Evolutionary conservation across 2,797 vertebrate genomes (phyloP).

Genomic region (Orestias chungarensis): DNA sequence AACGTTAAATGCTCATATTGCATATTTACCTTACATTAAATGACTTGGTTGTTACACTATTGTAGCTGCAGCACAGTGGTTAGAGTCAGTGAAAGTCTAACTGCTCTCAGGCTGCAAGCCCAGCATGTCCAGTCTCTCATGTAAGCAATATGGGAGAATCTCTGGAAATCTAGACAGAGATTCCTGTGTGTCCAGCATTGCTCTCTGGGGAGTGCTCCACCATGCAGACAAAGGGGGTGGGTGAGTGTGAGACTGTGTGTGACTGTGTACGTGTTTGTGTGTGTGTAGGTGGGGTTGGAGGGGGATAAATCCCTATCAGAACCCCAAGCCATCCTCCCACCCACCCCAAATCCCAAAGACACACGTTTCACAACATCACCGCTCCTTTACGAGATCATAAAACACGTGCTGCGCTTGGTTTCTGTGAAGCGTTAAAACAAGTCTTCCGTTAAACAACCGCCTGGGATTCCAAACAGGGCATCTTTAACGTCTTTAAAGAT

Average conservation of each 20-base stretch:
- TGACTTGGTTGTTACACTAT: conserved; percentile 30
- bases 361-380: conserved; percentile 83
- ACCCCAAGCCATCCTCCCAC: conserved; percentile 50
- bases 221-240: conserved; percentile 79
- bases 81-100: conserved; percentile 44
- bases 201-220: conserved; percentile 83
- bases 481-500: conserved; percentile 60
- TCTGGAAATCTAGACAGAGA: conserved; percentile 82
- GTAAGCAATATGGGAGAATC: conserved; percentile 76
- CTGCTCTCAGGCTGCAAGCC: conserved; percentile 33
- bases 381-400: conserved; percentile 84
- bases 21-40: conserved; percentile 36
- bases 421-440: conserved; percentile 81
- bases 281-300: conserved; percentile 13
- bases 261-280: conserved; percentile 38
- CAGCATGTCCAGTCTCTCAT: conserved; percentile 55
- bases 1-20: conserved; percentile 8
- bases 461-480: conserved; percentile 70
- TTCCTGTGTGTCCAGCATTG: conserved; percentile 79
- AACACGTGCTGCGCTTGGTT: conserved; percentile 80
- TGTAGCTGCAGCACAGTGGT: conserved; percentile 23
- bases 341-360: conserved; percentile 64
- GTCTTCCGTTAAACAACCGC: conserved; percentile 79
- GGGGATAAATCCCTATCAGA: conserved; percentile 81
- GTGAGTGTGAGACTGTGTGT: conserved; percentile 21